Evolutionary conservation across 1,140 invertebrate species (phyloP).

Genomic region (Linepithema humile): DNA sequence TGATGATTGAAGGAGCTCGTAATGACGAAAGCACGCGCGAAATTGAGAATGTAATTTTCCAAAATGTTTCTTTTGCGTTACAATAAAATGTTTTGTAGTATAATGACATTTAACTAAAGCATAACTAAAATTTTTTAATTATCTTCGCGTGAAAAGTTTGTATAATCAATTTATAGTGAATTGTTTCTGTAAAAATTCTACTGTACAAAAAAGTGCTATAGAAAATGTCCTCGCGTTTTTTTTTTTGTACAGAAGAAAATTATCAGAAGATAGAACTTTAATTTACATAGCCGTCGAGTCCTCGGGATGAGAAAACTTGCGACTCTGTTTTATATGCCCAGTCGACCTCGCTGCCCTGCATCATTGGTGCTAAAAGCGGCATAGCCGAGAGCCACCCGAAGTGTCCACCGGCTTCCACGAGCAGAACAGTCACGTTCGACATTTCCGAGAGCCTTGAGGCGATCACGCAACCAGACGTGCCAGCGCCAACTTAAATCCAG

Average conservation of each 20-base stretch:
- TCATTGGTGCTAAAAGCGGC: slow-evolving; percentile 87
- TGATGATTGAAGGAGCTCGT: background rate
- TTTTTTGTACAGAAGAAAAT: background rate
- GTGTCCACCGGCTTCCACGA: slow-evolving; percentile 90
- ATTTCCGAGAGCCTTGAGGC: slow-evolving; percentile 88
- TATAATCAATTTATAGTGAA: background rate
- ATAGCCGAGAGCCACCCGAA: slow-evolving; percentile 87
- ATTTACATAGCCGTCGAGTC: slow-evolving; percentile 86
- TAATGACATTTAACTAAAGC: background rate
- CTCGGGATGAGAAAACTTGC: slow-evolving; percentile 88
- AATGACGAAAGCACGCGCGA: background rate
- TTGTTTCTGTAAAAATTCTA: background rate
- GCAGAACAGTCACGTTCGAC: slow-evolving; percentile 86
- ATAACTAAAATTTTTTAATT: background rate
- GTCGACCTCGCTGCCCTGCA: slow-evolving; percentile 87
- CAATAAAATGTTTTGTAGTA: background rate
- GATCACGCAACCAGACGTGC: slow-evolving; percentile 92
- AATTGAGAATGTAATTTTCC: background rate
- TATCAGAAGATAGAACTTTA: slow-evolving; percentile 6
- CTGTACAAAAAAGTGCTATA: background rate
- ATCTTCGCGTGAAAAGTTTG: background rate
- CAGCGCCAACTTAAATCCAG: slow-evolving; percentile 89
- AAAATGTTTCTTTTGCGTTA: background rate
- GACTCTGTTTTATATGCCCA: slow-evolving; percentile 87
- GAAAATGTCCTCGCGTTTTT: background rate